Base-by-base conservation (phyloP, 2,797 vertebrate species). In the Lutjanus campechanus region DNA sequence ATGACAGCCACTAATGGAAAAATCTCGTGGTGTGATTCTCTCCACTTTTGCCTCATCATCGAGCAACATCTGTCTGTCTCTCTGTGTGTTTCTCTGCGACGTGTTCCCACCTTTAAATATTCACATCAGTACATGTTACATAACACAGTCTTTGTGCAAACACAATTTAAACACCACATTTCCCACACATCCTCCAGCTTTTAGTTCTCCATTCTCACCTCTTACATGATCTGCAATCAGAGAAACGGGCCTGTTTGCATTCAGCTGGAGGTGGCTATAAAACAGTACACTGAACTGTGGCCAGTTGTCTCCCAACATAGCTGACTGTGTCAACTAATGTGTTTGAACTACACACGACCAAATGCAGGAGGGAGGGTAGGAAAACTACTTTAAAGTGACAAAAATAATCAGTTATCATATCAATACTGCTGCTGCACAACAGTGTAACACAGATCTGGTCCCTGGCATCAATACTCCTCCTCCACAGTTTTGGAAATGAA, bases 1-100 rank as follows among this genome's bases (percentile, higher is more conserved):
- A 70, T 60, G 79, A 81, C 70, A 53, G 66, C 40, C 12, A n/a
- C 76, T 84, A 82, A 81, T 77, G 70, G 73, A 71, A 78, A 80
- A 82, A 54, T 70, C 11, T 13, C 9, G 64, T 53, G 66, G 59
- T 77, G 65, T 36, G 19, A 69, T 78, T 82, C 70, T 79, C 54
- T 74, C 49, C 20, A 8, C 59, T 44, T 61, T 8, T n/a, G 19
- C 41, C 8, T 63, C 71, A 20, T 54, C 49, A 10, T 40, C 61
- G 20, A n/a, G 17, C 43, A 58, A 4, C 46, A 1, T n/a, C 67
- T 12, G n/a, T 50, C 67, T 13, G 19, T 40, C n/a, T 41, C 16
- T 69, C 22, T 36, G 41, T 70, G 29, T 29, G 29, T 36, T 36
- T 36, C n/a, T 46, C 29, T 29, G 68, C 22, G 25, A 1, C 11